Percentiles rank a stretch among this genome's conserved stretches.
phyloP scores from a whole-genome alignment of 1,140 invertebrate genomes.

The Caerostris extrusa region DNA sequence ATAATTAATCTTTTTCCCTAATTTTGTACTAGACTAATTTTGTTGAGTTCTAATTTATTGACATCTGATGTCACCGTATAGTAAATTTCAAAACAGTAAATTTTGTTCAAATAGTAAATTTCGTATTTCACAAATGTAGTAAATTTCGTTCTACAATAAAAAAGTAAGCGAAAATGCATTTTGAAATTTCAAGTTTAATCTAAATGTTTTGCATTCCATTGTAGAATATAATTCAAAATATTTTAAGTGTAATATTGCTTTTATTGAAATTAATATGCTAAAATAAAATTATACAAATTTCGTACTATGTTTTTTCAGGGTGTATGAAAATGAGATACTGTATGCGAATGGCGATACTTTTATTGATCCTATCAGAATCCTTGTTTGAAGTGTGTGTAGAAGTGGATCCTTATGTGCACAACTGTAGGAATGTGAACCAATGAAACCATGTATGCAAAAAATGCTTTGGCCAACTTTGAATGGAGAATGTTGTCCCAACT shows the following conservation, averaged over 20 bases:
- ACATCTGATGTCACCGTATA: no score
- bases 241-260: neutral
- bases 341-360: constrained; percentile 68
- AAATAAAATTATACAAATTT: neutral
- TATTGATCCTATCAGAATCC: constrained; percentile 59
- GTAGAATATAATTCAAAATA: no score
- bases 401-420: constrained; percentile 56
- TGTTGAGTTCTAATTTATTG: no score
- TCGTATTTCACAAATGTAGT: no score
- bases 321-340: constrained; percentile 53
- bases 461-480: constrained; percentile 37
- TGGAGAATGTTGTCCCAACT: constrained; percentile 62
- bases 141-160: no score
- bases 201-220: no score
- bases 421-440: constrained; percentile 44
- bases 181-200: no score
- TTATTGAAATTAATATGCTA: neutral
- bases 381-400: constrained; percentile 66
- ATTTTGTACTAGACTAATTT: no score
- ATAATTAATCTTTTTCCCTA: no score
- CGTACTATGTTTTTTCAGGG: constrained; percentile 35
- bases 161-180: no score
- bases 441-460: constrained; percentile 44
- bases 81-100: no score
- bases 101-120: no score